Base-by-base conservation (phyloP, 1,140 invertebrate species). In the Teleopsis dalmanni region DNA sequence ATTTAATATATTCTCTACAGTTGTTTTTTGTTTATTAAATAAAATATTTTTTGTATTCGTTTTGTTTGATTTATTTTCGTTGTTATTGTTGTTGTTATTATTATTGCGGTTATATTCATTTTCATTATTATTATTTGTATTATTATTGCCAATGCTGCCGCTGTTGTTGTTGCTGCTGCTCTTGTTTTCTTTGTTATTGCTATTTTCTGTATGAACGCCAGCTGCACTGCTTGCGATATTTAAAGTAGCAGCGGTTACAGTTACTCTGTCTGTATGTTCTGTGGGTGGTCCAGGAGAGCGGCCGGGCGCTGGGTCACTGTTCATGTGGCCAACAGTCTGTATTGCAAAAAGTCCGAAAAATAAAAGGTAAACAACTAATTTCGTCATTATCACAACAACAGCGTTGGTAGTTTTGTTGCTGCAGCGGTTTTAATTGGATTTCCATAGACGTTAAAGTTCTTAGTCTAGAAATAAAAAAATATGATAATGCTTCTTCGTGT, bases 271-370 rank as follows among this genome's bases (percentile, higher is more conserved):
- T 19, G 16, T 29, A 9, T n/a, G 23, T n/a, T n/a, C 26, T 10
- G 4, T 10, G 33, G 65, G 65, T 34, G 68, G 65, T 21, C 65
- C 68, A 29, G 68, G 64, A 10, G 68, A 71, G 6, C 65, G 55
- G 34, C 63, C 63, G 27, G 65, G 65, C 41, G 63, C 62, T 21
- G 65, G 62, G 57, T 69, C 67, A 38, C 60, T 61, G 37, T 56
- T 57, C 42, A 55, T 53, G 26, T 52, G 48, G 33, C 54, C 50
- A 25, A 50, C 54, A 23, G 47, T 53, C 33, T 53, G 51, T 19
- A 53, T 49, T 43, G 51, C 26, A 23, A 45, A 53, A 36, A 53
- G 33, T 36, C 51, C 51, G 48, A 48, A 53, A 46, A 53, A 48
- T 49, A 53, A 46, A 42, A 53, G 51, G 41, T 43, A 53, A 49